These are phyloP conservation scores for Clusia tigrina DNA, from an alignment of 2,888 invertebrate species.

Conservation along the genomic window DNA sequence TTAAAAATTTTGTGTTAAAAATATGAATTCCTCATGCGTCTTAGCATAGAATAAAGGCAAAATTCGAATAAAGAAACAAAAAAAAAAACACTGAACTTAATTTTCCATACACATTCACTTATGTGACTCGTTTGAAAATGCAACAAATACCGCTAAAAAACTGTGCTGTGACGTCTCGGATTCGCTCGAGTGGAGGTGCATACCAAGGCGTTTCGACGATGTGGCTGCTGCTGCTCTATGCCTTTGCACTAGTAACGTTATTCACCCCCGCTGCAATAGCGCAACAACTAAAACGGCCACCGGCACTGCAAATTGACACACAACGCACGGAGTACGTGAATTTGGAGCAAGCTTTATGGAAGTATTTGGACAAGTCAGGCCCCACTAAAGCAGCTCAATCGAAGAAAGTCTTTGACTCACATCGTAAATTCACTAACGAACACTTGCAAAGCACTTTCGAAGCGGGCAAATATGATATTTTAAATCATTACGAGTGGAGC, in stretches of 20 bases:
- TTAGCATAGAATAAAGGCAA: too few relatives aligned
- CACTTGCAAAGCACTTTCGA: conserved; percentile 44
- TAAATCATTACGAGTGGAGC: conserved; percentile 72
- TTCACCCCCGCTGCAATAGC: background rate
- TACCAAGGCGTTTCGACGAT: background rate
- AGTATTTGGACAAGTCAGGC: conserved; percentile 49
- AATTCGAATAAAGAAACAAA: too few relatives aligned
- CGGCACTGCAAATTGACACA: conserved; percentile 67
- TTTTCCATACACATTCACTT: too few relatives aligned
- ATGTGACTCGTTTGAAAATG: background rate
- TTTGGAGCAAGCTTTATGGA: conserved; percentile 66
- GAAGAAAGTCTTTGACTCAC: conserved; percentile 58
- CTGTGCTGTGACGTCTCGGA: background rate
- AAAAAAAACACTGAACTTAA: too few relatives aligned
- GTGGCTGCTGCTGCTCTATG: conserved; percentile 6
- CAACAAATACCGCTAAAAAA: background rate
- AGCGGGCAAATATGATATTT: conserved; percentile 50
- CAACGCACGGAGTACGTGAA: conserved; percentile 69
- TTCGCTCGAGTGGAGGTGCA: background rate
- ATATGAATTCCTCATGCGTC: too few relatives aligned
- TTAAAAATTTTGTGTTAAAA: background rate
- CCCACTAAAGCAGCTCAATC: conserved; percentile 51
- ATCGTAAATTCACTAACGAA: conserved; percentile 51
- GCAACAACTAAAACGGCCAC: conserved; percentile 10
- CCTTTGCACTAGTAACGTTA: background rate